These are phyloP conservation scores for Dipodomys stephensi DNA, from an alignment of 2,113 vertebrate genomes.

Conservation along the genomic window DNA sequence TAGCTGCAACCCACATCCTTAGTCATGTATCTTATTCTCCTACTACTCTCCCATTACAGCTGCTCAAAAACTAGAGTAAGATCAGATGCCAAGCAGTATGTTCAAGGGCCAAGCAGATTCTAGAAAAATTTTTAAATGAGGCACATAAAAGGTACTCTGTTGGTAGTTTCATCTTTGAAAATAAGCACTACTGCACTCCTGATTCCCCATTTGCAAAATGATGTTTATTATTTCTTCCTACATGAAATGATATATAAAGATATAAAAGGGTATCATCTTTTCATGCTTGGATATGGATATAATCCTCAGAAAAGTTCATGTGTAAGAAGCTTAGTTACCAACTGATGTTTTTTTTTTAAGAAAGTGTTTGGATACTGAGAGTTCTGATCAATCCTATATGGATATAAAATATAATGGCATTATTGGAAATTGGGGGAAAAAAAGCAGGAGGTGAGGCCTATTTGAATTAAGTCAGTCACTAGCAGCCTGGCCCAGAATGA, in stretches of 20 bases:
- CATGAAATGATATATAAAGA: not conserved
- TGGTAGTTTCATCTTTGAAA: constrained; percentile 34
- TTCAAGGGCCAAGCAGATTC: not conserved
- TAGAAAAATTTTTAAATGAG: constrained; percentile 43
- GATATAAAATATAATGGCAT: not conserved
- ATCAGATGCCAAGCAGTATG: not conserved
- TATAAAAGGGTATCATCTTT: not conserved
- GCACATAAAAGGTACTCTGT: not conserved
- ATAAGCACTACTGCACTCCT: not conserved
- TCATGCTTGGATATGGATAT: not conserved
- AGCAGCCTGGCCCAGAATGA: too few relatives aligned
- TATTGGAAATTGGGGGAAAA: not conserved
- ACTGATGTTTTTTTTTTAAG: not conserved
- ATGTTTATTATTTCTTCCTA: not conserved
- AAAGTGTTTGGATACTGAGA: not conserved
- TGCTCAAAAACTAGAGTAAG: not conserved
- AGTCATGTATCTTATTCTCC: not conserved
- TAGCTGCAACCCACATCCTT: not conserved
- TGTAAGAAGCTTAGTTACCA: not conserved
- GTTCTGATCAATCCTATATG: not conserved
- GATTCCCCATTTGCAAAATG: not conserved
- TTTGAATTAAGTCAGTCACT: not conserved
- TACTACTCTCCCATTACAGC: not conserved
- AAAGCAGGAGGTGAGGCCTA: not conserved
- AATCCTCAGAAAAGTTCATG: not conserved